phyloP scores from a whole-genome alignment of 2,797 vertebrate species.

The Mus minutoides region DNA sequence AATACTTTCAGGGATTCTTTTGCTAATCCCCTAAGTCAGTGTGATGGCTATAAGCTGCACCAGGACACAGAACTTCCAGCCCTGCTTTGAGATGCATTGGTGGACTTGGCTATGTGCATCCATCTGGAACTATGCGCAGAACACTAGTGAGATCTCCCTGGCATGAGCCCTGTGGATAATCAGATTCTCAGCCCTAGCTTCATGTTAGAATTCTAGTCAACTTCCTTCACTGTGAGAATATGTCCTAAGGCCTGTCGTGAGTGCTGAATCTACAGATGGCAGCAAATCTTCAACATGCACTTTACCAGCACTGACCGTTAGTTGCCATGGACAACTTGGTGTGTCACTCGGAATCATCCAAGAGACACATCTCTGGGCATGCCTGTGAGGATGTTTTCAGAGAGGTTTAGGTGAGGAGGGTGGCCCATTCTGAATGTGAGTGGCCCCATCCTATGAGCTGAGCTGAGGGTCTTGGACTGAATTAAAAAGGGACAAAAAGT shows the following conservation, averaged over 20 bases:
- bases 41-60: not conserved
- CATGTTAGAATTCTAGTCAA: not conserved
- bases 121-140: not conserved
- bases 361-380: not conserved
- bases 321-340: too few species aligned
- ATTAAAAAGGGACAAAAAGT: not conserved
- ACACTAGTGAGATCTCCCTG: not conserved
- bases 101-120: fast-evolving
- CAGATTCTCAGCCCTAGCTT: not conserved
- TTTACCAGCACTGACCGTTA: not conserved
- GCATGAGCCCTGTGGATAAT: not conserved
- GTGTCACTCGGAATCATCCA: not conserved
- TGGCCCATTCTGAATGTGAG: not conserved
- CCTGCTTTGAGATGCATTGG: not conserved
- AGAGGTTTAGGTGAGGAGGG: not conserved
- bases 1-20: not conserved
- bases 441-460: not conserved
- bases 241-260: not conserved
- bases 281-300: too few species aligned
- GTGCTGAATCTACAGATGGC: not conserved
- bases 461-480: not conserved
- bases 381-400: not conserved
- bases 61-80: not conserved
- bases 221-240: not conserved
- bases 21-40: not conserved